These are phyloP conservation scores for Sebastolobus alascanus DNA, from an alignment of 2,797 vertebrate species.

Conservation along the genomic window DNA sequence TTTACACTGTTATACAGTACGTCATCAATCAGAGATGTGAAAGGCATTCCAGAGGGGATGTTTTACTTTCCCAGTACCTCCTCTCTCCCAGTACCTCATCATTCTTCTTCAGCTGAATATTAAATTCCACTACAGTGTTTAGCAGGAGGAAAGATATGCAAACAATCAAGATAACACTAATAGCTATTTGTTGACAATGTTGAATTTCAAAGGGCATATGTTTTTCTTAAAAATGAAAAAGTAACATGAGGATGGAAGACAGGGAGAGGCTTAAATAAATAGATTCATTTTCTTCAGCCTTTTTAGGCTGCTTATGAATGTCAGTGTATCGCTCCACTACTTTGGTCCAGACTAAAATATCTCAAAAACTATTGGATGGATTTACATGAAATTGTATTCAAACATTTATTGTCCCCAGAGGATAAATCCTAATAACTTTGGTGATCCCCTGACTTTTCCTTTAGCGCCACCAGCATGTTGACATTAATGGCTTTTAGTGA, in stretches of 20 bases:
- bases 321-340: neutral
- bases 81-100: neutral
- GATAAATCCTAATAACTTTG: neutral
- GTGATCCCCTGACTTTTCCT: neutral
- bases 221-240: neutral
- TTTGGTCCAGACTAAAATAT: neutral
- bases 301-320: neutral
- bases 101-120: slow-evolving; percentile 5
- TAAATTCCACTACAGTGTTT: neutral
- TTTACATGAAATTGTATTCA: neutral
- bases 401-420: neutral
- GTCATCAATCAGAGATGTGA: slow-evolving; percentile 39
- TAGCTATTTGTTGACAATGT: neutral
- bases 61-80: slow-evolving; percentile 27
- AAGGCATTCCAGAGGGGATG: slow-evolving; percentile 39
- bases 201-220: neutral
- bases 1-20: slow-evolving; percentile 10
- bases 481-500: slow-evolving; percentile 1
- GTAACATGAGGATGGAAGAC: neutral
- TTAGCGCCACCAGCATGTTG: neutral
- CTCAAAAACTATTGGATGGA: neutral
- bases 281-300: neutral
- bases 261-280: neutral
- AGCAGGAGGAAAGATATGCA: neutral
- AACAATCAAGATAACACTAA: neutral